Base-by-base conservation (phyloP, 2,113 vertebrate genomes). In the Panthera leo region DNA sequence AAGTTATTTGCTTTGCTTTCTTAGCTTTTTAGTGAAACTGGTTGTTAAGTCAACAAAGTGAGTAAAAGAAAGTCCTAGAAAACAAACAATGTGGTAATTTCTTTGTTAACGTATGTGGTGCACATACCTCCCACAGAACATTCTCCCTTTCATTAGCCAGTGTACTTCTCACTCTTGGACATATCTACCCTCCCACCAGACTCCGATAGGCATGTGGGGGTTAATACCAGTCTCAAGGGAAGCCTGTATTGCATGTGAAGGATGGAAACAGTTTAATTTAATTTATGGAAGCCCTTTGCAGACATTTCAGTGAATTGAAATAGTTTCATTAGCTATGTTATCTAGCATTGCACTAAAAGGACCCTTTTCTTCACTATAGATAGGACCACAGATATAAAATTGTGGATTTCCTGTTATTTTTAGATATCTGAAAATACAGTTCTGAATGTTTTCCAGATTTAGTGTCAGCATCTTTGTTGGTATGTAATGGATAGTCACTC, bases 11-110 rank as follows among this genome's bases (percentile, higher is more conserved):
- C 39, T 85, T 70, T 92, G 45, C 58, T 89, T 76, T 83, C 51
- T 90, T n/a, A 84, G 42, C n/a, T 92, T 92, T 87, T 89, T 78
- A 75, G 87, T 42, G 82, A 91, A 97, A 97, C 29, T 73, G 71
- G 45, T 85, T 85, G 15, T 83, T 94, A 85, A 94, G 78, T 85
- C 88, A 89, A 25, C 67, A 91, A 48, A 78, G 45, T 92, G 31
- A 93, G 36, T 83, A 89, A 94, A 89, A 86, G 90, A 90, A 94
- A 61, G 67, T 89, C 21, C 39, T n/a, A 29, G 58, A 27, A 48
- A 85, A 79, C 42, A 78, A 67, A 39, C 68, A 90, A 0, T 63
- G 48, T 7, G 18, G 34, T 45, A 29, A 63, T 91, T 83, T 84
- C 58, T 70, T 96, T 80, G 48, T 73, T 80, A 68, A 51, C 53